Evolutionary conservation across 2,113 vertebrate genomes (phyloP).

Genomic region (Hippolais icterina): DNA sequence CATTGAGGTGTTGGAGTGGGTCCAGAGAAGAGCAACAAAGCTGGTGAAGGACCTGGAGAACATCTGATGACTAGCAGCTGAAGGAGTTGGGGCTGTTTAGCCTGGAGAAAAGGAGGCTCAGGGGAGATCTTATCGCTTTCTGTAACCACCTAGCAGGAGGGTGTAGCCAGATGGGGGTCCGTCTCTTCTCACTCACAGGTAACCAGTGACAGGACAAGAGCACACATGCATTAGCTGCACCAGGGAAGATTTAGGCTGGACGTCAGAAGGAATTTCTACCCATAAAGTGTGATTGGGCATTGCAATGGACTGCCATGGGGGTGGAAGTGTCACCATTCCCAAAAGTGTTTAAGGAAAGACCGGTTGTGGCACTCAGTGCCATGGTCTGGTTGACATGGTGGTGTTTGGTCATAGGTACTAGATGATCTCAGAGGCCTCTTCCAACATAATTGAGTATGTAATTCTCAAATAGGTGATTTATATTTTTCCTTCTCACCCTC

Average conservation of each 20-base stretch:
- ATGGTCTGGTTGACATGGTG: background rate
- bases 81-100: fast-evolving
- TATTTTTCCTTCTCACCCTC: background rate
- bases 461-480: background rate
- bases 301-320: background rate
- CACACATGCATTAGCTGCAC: no score
- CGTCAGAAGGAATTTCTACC: background rate
- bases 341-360: background rate
- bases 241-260: background rate
- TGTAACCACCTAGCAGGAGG: fast-evolving
- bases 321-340: background rate
- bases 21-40: background rate
- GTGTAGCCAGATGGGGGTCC: fast-evolving
- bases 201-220: background rate
- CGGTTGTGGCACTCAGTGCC: background rate
- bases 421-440: background rate
- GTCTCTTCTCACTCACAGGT: background rate
- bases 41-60: background rate
- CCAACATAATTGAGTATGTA: background rate
- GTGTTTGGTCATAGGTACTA: background rate
- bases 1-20: background rate
- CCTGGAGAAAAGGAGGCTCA: background rate
- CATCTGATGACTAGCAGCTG: background rate
- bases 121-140: no score
- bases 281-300: background rate